Evolutionary conservation across 2,888 invertebrate genomes (phyloP), one percentile per base, ranked within the genome.

Genomic region (Allolobophora icterica): DNA sequence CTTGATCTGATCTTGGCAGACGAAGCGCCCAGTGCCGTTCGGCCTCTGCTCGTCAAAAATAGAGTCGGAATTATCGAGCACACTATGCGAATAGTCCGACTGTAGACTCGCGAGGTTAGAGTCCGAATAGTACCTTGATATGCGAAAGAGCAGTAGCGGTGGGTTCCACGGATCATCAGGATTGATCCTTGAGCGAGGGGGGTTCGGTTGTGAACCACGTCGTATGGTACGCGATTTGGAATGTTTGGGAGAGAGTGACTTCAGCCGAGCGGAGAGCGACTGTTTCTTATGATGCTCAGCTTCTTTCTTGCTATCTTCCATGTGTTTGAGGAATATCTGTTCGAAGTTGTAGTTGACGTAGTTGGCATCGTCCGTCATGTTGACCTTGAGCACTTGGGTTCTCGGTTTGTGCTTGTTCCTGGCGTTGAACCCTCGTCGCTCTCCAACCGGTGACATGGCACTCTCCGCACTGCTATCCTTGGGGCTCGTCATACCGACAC

Each of bases 401-500:
- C n/a, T 30, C 87, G 15, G 35, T 8, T 35, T 8, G 35, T 34
- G 35, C 5, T 6, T 35, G n/a, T 21, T 21, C 35, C 35, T 38
- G 15, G 38, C 17, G 11, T 87, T 87, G 89, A 42, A 5, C 42
- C 21, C 24, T 30, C 89, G 89, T n/a, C 21, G 89, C 24, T 89
- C 89, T 0, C 42, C 40, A 24, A 19, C 0, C 30, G 52, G n/a
- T n/a, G 89, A 33, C 89, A 42, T 21, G 42, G 33, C 17, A 33
- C 40, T 33, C 40, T 30, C 38, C 42, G 19, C 45, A 34, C 40
- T 89, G 89, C 89, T 89, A 38, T 13, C 17, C n/a, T 87, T 87
- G 35, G 83, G 24, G 24, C 90, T 90, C 40, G 90, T 84, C 45
- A 90, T 34, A 21, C 90, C 90, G 19, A 42, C 87, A 38, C 90